Percentiles rank a stretch among this genome's conserved stretches.
phyloP scores from a whole-genome alignment of 2,113 vertebrate species.

The Labrus mixtus region DNA sequence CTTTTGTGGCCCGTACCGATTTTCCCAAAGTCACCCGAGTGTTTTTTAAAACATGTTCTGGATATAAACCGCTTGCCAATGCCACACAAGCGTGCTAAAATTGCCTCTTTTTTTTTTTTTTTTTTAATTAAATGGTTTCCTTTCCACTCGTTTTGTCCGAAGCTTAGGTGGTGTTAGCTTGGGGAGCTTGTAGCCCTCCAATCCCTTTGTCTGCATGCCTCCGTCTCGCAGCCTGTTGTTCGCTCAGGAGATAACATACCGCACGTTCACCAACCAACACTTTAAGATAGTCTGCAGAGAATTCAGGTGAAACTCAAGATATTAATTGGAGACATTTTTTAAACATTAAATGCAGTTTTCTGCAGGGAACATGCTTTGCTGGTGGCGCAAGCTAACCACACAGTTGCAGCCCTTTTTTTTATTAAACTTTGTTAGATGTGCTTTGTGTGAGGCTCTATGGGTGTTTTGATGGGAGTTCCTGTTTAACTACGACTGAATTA shows the following conservation, averaged over 20 bases:
- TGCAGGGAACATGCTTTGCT: conserved; percentile 1
- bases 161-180: conserved; percentile 53
- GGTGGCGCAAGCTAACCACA: conserved; percentile 31
- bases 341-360: background rate
- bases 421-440: conserved; percentile 41
- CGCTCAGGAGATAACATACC: conserved; percentile 34
- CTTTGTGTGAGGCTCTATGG: background rate
- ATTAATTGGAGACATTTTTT: background rate
- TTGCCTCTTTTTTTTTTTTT: background rate
- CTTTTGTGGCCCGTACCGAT: conserved; percentile 66
- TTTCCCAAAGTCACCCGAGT: conserved; percentile 10
- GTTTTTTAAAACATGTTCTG: background rate
- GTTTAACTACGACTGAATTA: background rate
- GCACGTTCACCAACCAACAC: conserved; percentile 8
- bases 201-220: conserved; percentile 77
- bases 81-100: background rate
- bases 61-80: background rate
- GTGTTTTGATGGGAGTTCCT: background rate
- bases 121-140: background rate
- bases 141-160: background rate
- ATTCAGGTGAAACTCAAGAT: background rate
- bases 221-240: conserved; percentile 70
- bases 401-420: conserved; percentile 7
- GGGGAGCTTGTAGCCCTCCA: conserved; percentile 54
- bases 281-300: background rate